Conservation (phyloP, 2,888 invertebrate genomes). For the Metacarcinus magister region DNA sequence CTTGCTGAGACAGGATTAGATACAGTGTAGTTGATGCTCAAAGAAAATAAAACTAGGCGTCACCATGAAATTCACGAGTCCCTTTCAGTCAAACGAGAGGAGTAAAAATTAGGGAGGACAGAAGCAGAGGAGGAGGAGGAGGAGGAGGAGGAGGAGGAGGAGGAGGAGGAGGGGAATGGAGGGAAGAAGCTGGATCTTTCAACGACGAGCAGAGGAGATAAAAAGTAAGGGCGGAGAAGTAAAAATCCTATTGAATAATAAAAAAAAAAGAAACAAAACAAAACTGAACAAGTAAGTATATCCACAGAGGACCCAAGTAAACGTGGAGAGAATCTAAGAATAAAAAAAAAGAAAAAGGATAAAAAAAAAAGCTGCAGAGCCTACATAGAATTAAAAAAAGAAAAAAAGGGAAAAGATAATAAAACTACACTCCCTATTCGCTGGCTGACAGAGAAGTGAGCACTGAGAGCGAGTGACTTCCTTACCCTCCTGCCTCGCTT, state of each 20-base stretch:
- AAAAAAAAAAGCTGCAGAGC: not conserved
- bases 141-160: not conserved
- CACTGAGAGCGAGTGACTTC: slow-evolving; percentile 44
- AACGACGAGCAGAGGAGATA: not conserved
- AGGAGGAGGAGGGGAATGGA: not conserved
- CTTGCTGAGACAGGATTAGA: no score
- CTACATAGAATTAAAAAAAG: not conserved
- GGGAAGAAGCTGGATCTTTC: not conserved
- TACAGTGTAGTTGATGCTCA: no score
- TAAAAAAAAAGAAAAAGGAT: not conserved
- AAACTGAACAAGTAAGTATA: not conserved
- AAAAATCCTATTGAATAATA: not conserved
- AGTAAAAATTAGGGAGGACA: not conserved
- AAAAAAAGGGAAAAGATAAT: not conserved
- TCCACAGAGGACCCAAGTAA: not conserved
- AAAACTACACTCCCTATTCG: not conserved
- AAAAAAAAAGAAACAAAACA: not conserved
- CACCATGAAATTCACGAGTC: not conserved
- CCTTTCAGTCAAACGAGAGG: not conserved
- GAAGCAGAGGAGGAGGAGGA: not conserved
- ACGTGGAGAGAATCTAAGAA: not conserved
- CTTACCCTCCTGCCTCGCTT: slow-evolving; percentile 1
- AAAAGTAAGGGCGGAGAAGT: not conserved
- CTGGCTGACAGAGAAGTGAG: not conserved
- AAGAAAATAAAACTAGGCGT: no score